Percentiles rank a stretch among this genome's conserved stretches.
Evolutionary conservation across 2,888 invertebrate species (phyloP).

Genomic region (Heliconius erato): DNA sequence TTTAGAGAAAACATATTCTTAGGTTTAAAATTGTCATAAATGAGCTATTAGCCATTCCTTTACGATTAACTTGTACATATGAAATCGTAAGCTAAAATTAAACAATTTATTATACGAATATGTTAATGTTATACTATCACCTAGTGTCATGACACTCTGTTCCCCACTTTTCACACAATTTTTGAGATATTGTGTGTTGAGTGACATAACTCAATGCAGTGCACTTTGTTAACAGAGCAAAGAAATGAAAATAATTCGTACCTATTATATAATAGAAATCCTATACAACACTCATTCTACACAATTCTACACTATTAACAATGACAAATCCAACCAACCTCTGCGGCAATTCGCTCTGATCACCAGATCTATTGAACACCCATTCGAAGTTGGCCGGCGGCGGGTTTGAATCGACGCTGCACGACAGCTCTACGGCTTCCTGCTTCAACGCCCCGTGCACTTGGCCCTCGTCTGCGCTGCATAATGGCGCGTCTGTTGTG

Average conservation of each 20-base stretch:
- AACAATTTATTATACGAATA: neutral
- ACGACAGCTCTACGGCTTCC: conserved; percentile 91
- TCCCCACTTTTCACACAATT: neutral
- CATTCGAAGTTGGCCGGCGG: conserved; percentile 92
- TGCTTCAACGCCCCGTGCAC: conserved; percentile 93
- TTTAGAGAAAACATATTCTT: no score
- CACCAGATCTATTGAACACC: conserved; percentile 96
- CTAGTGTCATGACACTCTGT: neutral
- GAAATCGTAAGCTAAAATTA: no score
- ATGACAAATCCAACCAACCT: conserved; percentile 68
- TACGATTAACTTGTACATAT: no score
- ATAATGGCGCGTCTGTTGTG: conserved; percentile 89
- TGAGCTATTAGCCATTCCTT: no score
- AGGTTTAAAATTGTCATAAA: no score
- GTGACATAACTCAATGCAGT: neutral
- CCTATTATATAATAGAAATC: no score
- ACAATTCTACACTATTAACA: neutral
- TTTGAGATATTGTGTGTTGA: neutral
- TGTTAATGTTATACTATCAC: neutral
- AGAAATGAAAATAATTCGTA: neutral
- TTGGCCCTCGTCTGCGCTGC: conserved; percentile 89
- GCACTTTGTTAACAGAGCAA: neutral
- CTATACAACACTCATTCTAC: no score
- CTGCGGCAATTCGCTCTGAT: conserved; percentile 90
- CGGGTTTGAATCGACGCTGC: conserved; percentile 94